Percentiles rank a stretch among this genome's conserved stretches.
Conservation (phyloP, 2,888 invertebrate genomes). For the Volucella inflata region DNA sequence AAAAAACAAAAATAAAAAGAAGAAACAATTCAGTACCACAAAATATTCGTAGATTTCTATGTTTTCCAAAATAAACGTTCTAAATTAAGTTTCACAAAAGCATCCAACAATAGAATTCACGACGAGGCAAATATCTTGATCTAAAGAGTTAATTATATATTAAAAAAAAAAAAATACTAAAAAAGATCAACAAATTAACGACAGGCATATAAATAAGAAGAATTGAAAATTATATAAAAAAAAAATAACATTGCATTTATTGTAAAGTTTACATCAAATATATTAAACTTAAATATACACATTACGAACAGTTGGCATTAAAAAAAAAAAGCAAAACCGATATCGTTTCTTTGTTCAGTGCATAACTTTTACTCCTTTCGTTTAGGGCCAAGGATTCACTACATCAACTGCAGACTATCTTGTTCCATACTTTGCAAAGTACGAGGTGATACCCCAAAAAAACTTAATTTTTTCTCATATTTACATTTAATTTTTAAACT, state of each 20-base stretch:
- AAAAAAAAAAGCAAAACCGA: slow-evolving; percentile 29
- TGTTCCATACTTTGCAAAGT: no score
- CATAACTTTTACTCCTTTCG: not conserved
- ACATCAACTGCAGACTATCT: no score
- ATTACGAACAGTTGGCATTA: slow-evolving; percentile 73
- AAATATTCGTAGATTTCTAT: slow-evolving; percentile 72
- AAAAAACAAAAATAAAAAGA: slow-evolving; percentile 21
- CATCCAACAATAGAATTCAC: slow-evolving; percentile 47
- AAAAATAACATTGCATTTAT: slow-evolving; percentile 52
- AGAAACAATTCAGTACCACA: slow-evolving; percentile 10
- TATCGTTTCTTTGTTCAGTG: slow-evolving; percentile 38
- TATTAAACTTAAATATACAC: slow-evolving; percentile 74
- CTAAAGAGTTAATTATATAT: slow-evolving; percentile 12
- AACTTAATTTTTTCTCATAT: no score
- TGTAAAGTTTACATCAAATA: slow-evolving; percentile 65
- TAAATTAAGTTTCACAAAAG: slow-evolving; percentile 48
- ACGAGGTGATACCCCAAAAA: no score
- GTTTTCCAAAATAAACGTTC: slow-evolving; percentile 65
- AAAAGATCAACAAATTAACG: slow-evolving; percentile 17
- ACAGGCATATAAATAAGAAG: slow-evolving; percentile 22
- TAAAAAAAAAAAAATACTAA: slow-evolving; percentile 13
- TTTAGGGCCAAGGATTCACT: not conserved
- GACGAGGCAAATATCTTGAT: slow-evolving; percentile 5
- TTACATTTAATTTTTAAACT: no score
- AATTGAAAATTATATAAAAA: slow-evolving; percentile 37